Percentiles rank a stretch among this genome's conserved stretches.
phyloP scores from a whole-genome alignment of 2,797 vertebrate species.

The Clarias platycephalus region DNA sequence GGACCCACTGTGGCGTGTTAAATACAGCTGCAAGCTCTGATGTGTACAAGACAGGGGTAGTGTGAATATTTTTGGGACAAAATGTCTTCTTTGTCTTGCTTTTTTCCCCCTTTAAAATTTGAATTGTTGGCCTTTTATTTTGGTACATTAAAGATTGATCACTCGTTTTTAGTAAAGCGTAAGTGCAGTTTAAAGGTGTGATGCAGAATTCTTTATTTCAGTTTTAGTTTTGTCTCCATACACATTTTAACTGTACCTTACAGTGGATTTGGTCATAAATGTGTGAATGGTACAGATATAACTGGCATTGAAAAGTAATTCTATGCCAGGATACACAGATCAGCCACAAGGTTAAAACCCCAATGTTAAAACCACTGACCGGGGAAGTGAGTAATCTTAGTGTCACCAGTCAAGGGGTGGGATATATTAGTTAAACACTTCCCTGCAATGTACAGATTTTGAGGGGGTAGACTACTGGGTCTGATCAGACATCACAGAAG shows the following conservation, averaged over 20 bases:
- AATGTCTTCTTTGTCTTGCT: constrained; percentile 54
- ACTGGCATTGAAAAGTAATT: too few species aligned
- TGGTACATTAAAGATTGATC: constrained; percentile 71
- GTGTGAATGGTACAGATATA: too few species aligned
- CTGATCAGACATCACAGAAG: too few species aligned
- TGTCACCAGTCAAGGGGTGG: too few species aligned
- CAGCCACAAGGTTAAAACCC: too few species aligned
- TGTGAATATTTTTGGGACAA: constrained; percentile 50
- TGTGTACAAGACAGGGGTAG: background rate
- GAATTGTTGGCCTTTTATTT: constrained; percentile 63
- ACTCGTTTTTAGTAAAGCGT: constrained; percentile 79
- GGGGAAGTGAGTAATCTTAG: too few species aligned
- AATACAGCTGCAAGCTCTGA: constrained; percentile 37
- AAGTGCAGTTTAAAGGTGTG: constrained; percentile 71
- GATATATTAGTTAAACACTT: too few species aligned
- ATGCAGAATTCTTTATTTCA: constrained; percentile 51
- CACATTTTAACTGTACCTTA: background rate
- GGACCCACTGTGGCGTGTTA: constrained; percentile 50
- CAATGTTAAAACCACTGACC: too few species aligned
- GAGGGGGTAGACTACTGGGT: too few species aligned
- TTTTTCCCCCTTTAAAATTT: constrained; percentile 59
- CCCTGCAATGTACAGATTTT: too few species aligned
- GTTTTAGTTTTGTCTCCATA: background rate
- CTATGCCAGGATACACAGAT: too few species aligned
- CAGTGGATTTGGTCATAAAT: too few species aligned